These are phyloP conservation scores for Hyles vespertilio DNA, from an alignment of 1,140 invertebrate species.

Conservation along the genomic window DNA sequence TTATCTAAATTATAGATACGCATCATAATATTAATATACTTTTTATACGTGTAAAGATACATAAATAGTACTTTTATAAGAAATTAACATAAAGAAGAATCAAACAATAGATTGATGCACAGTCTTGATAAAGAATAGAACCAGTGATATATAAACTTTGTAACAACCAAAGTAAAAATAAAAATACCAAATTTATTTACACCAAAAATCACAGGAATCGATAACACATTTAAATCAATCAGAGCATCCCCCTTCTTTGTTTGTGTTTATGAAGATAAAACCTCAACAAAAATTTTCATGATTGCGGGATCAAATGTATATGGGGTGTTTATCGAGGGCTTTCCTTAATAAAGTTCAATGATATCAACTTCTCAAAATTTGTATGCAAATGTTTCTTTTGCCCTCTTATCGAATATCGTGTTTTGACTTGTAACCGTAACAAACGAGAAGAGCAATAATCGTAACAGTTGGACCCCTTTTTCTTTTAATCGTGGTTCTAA, in stretches of 20 bases:
- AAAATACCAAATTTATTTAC: no score
- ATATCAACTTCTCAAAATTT: constrained; percentile 39
- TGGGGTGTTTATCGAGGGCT: constrained; percentile 39
- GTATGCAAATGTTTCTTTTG: constrained; percentile 62
- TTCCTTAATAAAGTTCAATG: constrained; percentile 37
- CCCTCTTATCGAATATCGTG: constrained; percentile 50
- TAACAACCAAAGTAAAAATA: no score
- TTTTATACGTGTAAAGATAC: no score
- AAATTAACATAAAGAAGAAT: no score
- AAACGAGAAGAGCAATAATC: constrained; percentile 23
- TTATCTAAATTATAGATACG: no score
- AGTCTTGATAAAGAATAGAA: no score
- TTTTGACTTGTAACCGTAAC: constrained; percentile 33
- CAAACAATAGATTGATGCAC: no score
- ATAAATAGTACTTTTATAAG: no score
- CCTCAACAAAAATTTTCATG: constrained; percentile 25
- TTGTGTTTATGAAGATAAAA: constrained; percentile 18
- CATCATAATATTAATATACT: no score
- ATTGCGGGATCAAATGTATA: constrained; percentile 24
- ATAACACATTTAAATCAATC: no score
- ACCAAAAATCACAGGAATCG: no score
- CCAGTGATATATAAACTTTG: no score
- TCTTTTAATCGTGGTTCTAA: background rate
- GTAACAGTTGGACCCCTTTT: constrained; percentile 29
- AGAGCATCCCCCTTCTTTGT: background rate